These are phyloP conservation scores for Heliothis virescens DNA, from an alignment of 1,140 invertebrate species.

Conservation along the genomic window DNA sequence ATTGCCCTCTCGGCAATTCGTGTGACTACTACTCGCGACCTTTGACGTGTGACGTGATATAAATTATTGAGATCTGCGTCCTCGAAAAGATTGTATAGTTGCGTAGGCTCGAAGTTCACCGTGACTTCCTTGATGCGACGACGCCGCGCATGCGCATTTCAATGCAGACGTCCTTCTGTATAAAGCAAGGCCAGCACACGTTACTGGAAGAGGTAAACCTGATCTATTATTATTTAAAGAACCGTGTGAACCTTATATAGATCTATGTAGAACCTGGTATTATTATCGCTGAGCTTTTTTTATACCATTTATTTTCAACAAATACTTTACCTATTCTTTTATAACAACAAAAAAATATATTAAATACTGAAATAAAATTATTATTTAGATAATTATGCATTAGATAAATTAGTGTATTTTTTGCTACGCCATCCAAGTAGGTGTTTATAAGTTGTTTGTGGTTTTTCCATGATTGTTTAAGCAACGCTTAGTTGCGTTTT, in stretches of 20 bases:
- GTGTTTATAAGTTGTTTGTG: too few relatives aligned
- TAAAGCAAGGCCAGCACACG: not conserved
- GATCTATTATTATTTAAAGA: not conserved
- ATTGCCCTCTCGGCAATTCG: not conserved
- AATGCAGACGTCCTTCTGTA: not conserved
- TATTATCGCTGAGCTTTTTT: too few relatives aligned
- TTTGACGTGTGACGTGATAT: not conserved
- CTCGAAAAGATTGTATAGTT: not conserved
- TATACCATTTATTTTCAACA: too few relatives aligned
- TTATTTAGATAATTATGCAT: too few relatives aligned
- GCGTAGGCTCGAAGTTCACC: not conserved
- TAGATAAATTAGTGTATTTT: too few relatives aligned
- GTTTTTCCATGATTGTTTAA: too few relatives aligned
- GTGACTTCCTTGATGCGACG: conserved; percentile 14
- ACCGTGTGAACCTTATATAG: not conserved
- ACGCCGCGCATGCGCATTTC: not conserved
- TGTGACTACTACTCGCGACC: not conserved
- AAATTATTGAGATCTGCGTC: not conserved
- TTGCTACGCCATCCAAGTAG: too few relatives aligned
- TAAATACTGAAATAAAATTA: too few relatives aligned
- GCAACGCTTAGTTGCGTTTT: too few relatives aligned
- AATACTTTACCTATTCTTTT: too few relatives aligned
- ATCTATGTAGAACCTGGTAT: too few relatives aligned
- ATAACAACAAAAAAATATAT: too few relatives aligned
- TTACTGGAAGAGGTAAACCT: not conserved